Conservation (phyloP, 2,113 vertebrate genomes). For the Chiloscyllium plagiosum region DNA sequence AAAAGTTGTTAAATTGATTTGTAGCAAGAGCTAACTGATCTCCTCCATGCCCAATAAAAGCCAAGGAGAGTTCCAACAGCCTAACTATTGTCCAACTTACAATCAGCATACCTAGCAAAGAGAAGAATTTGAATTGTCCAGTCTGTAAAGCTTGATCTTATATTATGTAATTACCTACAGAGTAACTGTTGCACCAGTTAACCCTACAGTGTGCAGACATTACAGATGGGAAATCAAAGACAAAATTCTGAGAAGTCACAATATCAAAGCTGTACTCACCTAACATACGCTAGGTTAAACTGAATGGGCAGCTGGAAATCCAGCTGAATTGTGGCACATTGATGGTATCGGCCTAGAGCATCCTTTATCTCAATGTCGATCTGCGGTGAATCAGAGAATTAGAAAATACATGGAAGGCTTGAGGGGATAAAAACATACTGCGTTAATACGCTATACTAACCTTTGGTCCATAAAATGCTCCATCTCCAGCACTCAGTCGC, state of each 20-base stretch:
- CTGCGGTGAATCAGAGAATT: conserved; percentile 54
- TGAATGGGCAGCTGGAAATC: conserved; percentile 91
- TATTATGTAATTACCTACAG: background rate
- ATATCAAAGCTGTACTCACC: conserved; percentile 64
- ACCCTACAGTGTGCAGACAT: no score
- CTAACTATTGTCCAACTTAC: no score
- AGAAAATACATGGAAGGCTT: background rate
- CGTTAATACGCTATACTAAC: conserved; percentile 50
- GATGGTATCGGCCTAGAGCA: conserved; percentile 85
- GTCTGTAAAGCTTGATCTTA: background rate
- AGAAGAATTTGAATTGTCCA: background rate
- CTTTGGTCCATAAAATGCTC: conserved; percentile 95
- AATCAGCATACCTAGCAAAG: background rate
- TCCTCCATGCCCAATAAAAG: background rate
- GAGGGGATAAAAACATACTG: background rate
- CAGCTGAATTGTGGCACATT: conserved; percentile 90
- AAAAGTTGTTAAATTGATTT: no score
- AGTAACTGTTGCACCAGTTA: background rate
- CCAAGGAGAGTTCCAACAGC: background rate
- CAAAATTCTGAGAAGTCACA: background rate
- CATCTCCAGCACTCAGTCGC: conserved; percentile 81
- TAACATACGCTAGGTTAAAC: conserved; percentile 83
- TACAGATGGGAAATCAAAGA: background rate
- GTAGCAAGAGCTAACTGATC: background rate
- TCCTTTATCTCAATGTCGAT: conserved; percentile 93